Base-by-base conservation (phyloP, 30 jellyfish, hydroid and myxozoan genomes). In the Turritopsis dohrnii region DNA sequence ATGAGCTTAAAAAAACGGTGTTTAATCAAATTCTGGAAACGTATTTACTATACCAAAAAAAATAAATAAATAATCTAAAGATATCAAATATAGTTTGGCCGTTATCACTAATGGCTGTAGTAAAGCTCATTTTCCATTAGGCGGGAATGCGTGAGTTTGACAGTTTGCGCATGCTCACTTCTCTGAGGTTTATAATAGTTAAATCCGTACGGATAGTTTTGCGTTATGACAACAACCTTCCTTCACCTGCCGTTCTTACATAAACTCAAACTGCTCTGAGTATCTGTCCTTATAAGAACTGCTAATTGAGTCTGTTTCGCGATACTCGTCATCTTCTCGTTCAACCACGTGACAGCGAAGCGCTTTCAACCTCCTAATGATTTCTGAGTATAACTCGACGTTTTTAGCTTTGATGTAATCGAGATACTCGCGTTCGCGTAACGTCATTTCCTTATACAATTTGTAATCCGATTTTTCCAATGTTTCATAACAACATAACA, bases 341-440 rank as follows among this genome's bases (percentile, higher is more conserved):
- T 41, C 60, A 13, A 41, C 60, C 60, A 41, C 60, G 60, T 41
- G 60, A 41, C 60, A 41, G 60, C 77, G 77, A 1, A 21, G 9
- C 74, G 52, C 54, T 28, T 76, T 76, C 16, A 76, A 28, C 74
- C 84, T 28, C 53, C 84, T 53, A 7, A 41, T 26, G n/a, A 80
- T 84, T 17, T 80, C 87, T 1, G 84, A 25, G 53, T 52, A 80
- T 80, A 80, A 22, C n/a, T 80, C 41, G 41, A 80, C 7, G 65
- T 80, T 66, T 80, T 80, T 80, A 19, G 30, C 66, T 20, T 80
- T 29, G n/a, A 80, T 80, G 66, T 52, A 80, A 1, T 52, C 65
- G 41, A 80, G 53, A 27, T 80, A 80, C 66, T 80, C 87, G 66
- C 54, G 54, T 80, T 80, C 87, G 21, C 87, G 54, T 53, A 80